These are phyloP conservation scores for Numenius phaeopus DNA, from an alignment of 2,797 vertebrate species.

Conservation along the genomic window DNA sequence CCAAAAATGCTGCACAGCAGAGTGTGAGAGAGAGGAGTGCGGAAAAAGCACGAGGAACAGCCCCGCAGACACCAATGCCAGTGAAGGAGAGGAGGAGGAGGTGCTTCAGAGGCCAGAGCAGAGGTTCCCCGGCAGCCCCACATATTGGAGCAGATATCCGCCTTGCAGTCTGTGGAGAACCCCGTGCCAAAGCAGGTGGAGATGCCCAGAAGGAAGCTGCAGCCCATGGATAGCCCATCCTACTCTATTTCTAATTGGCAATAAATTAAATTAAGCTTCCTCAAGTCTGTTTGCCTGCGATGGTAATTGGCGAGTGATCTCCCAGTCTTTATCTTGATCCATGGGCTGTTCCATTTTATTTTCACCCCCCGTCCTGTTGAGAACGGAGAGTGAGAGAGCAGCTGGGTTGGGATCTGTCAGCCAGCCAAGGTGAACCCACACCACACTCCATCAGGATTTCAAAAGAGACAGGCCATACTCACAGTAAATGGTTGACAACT, in stretches of 20 bases:
- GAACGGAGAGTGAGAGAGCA: not conserved
- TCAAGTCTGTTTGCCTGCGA: not conserved
- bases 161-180: not conserved
- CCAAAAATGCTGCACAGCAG: not conserved
- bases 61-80: not conserved
- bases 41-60: not conserved
- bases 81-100: not conserved
- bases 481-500: not conserved
- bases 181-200: not conserved
- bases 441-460: not conserved
- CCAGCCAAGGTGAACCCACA: not conserved
- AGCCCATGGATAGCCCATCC: not conserved
- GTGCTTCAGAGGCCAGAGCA: not conserved
- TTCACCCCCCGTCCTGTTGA: not conserved
- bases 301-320: not conserved
- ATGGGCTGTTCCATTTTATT: not conserved
- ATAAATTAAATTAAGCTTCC: not conserved
- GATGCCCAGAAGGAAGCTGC: not conserved
- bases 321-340: not conserved
- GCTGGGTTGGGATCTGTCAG: not conserved
- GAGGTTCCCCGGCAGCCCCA: not conserved
- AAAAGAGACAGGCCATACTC: not conserved
- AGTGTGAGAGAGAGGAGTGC: not conserved
- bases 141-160: accelerated
- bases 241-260: not conserved